Evolutionary conservation across 35 echinoderm and acorn worm genomes (phyloP), one percentile per base, ranked within the genome.

Genomic region (Holothuria glaberrima): DNA sequence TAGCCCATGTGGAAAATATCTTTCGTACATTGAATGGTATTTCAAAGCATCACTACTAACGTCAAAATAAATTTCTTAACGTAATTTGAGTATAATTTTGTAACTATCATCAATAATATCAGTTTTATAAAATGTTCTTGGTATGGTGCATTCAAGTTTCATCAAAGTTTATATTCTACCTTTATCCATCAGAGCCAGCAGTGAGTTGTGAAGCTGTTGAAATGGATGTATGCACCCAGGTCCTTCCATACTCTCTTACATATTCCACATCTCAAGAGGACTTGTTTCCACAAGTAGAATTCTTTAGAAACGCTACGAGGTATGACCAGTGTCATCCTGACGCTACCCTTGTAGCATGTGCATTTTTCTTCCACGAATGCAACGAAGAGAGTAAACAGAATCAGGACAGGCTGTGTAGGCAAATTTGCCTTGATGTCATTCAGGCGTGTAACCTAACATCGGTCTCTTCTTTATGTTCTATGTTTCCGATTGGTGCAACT

Each of bases 181-280:
- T 29, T 26, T 25, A 6, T 69, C 7, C 24, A 69, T 69, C 22
- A 75, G 71, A 75, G 34, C 71, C 31, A n/a, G 24, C 71, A 41
- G 32, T 41, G 21, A 75, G 31, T 21, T 75, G 71, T 18, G 71
- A 75, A 41, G 1, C 71, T 31, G 31, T 75, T 35, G 71, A 75
- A 18, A 32, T 41, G 31, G 31, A 32, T n/a, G 33, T 75, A 3
- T 75, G 71, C 19, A 16, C 6, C 19, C 22, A 30, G 30, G 6
- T 72, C 18, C 71, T 75, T 44, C 71, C 71, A 36, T 75, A 75
- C 34, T 21, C 32, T 75, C 32, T 75, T 32, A 75, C 71, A 22
- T 32, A 41, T 0, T 6, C 71, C 6, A 75, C 71, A 34, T 75
- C 71, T 12, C 71, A 75, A 38, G 71, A 75, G 71, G 71, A 75